Conservation (phyloP, 2,113 vertebrate species). For the Anseranas semipalmata region DNA sequence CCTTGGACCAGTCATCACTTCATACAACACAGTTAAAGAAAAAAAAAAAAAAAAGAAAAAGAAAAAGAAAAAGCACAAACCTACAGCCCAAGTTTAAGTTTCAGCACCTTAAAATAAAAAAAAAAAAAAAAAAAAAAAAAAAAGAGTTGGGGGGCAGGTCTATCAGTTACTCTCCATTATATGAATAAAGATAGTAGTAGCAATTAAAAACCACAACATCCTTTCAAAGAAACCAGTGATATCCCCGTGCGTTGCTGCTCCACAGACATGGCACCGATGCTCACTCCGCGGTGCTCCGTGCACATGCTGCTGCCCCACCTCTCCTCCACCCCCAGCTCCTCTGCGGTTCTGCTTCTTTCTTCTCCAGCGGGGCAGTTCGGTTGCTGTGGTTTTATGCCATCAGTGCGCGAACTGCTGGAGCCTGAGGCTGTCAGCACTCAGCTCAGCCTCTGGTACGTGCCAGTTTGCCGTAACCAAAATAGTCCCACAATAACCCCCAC, state of each 20-base stretch:
- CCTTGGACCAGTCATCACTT: background rate
- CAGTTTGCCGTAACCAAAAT: accelerated
- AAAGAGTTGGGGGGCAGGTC: accelerated
- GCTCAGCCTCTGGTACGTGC: background rate
- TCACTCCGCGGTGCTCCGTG: background rate
- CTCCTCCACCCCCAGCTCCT: background rate
- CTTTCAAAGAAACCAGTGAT: background rate
- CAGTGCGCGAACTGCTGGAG: background rate
- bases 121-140: too few relatives aligned
- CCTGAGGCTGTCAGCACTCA: background rate
- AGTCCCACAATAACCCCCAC: accelerated
- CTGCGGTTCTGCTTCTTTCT: background rate
- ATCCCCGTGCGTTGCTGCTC: background rate
- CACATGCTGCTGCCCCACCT: too few relatives aligned
- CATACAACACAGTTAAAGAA: too few relatives aligned
- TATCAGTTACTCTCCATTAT: background rate
- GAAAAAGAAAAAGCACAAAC: background rate
- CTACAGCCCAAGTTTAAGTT: accelerated
- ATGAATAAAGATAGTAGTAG: background rate
- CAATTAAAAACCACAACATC: background rate
- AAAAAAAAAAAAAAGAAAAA: accelerated
- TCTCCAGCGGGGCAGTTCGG: background rate
- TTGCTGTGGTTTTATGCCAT: background rate
- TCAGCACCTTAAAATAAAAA: too few relatives aligned
- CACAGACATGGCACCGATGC: accelerated